These are phyloP conservation scores for Rhopilema esculentum DNA, from an alignment of 30 jellyfish, hydroid and myxozoan genomes.

Conservation along the genomic window DNA sequence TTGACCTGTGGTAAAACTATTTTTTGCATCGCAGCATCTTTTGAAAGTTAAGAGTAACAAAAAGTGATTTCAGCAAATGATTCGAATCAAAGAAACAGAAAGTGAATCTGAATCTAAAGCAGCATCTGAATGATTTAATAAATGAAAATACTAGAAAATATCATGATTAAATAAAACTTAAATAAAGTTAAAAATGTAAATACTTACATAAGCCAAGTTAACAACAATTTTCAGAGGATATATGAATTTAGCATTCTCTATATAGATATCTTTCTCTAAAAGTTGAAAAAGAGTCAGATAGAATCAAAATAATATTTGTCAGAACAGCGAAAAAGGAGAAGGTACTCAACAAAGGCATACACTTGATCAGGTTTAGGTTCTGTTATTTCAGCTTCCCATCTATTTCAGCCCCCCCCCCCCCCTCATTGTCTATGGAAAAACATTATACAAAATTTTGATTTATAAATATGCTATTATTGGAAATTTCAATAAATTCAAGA, in stretches of 20 bases:
- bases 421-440: too few species aligned
- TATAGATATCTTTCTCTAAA: background rate
- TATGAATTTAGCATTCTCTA: background rate
- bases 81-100: too few species aligned
- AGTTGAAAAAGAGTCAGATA: background rate
- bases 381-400: background rate
- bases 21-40: too few species aligned
- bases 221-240: slow-evolving; percentile 4
- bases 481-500: background rate
- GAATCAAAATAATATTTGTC: background rate
- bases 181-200: too few species aligned
- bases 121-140: too few species aligned
- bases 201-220: slow-evolving; percentile 21
- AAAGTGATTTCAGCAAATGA: too few species aligned
- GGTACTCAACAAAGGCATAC: background rate
- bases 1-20: too few species aligned
- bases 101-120: too few species aligned
- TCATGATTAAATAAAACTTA: too few species aligned
- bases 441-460: too few species aligned
- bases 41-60: too few species aligned
- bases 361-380: background rate
- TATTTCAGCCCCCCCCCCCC: background rate
- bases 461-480: background rate
- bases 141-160: background rate
- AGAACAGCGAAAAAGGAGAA: background rate